phyloP scores from a whole-genome alignment of 2,113 vertebrate genomes.

The Jaculus jaculus region DNA sequence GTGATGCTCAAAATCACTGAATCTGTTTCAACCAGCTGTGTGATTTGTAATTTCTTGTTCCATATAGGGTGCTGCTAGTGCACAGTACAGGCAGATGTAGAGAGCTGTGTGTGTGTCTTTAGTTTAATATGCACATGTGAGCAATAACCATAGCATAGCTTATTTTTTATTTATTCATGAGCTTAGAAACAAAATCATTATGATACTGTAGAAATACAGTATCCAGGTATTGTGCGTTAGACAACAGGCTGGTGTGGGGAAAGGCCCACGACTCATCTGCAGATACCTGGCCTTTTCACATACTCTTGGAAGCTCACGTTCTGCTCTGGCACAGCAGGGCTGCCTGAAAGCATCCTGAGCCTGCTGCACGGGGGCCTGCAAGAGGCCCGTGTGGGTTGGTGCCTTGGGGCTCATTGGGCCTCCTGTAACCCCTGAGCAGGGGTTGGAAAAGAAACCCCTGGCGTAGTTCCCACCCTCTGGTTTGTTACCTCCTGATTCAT shows the following conservation, averaged over 20 bases:
- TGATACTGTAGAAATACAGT: not conserved
- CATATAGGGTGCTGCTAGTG: not conserved
- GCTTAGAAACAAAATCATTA: not conserved
- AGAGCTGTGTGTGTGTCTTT: not conserved
- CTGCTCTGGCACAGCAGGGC: not conserved
- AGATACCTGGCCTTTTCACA: not conserved
- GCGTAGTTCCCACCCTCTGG: not conserved
- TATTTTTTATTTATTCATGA: not conserved
- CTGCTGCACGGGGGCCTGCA: too few species aligned
- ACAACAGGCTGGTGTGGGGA: not conserved
- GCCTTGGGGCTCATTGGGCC: too few species aligned
- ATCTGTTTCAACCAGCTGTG: not conserved
- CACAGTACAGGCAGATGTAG: not conserved
- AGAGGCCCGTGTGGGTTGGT: not conserved
- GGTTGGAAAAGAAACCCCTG: not conserved
- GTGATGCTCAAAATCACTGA: not conserved
- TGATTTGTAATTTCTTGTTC: slow-evolving; percentile 22
- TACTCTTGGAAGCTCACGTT: not conserved
- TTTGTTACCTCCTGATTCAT: not conserved
- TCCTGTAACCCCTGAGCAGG: too few species aligned
- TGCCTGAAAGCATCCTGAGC: too few species aligned
- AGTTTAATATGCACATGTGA: slow-evolving; percentile 20
- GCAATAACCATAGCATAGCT: not conserved
- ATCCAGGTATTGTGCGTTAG: too few species aligned
- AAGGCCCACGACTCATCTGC: accelerated